Conservation (phyloP, 2,888 invertebrate genomes). For the Phalera bucephala region DNA sequence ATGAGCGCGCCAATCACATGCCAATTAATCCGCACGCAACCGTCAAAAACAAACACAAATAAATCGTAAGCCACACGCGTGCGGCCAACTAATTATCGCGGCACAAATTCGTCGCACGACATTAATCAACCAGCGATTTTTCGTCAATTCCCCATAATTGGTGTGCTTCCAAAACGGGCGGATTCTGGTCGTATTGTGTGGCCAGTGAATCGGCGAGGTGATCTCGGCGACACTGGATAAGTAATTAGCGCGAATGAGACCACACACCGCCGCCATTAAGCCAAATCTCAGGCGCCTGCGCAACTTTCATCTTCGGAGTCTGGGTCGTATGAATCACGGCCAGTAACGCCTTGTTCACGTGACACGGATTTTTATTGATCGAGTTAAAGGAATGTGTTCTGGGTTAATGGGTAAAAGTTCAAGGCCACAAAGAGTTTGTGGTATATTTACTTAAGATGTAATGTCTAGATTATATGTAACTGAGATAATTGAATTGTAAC, state of each 20-base stretch:
- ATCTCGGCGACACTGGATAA: conserved; percentile 60
- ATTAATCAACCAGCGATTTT: conserved; percentile 61
- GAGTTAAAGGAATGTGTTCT: conserved; percentile 11
- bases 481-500: no score
- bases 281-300: conserved; percentile 39
- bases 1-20: conserved; percentile 1
- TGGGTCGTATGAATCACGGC: conserved; percentile 61
- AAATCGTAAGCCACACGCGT: conserved; percentile 1
- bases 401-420: no score
- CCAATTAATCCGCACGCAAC: conserved; percentile 3
- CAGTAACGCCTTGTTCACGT: conserved; percentile 23
- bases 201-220: conserved; percentile 55
- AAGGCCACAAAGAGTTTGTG: no score
- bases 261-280: conserved; percentile 55
- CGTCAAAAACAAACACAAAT: conserved; percentile 3
- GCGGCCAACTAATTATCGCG: conserved; percentile 51
- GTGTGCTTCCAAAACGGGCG: conserved; percentile 56
- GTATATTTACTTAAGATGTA: no score
- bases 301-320: conserved; percentile 60
- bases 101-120: conserved; percentile 43
- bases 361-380: conserved; percentile 13
- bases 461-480: no score
- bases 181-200: conserved; percentile 56
- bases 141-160: conserved; percentile 72
- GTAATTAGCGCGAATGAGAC: conserved; percentile 60